phyloP scores from a whole-genome alignment of 2,888 invertebrate genomes.

The Antheraea yamamai region DNA sequence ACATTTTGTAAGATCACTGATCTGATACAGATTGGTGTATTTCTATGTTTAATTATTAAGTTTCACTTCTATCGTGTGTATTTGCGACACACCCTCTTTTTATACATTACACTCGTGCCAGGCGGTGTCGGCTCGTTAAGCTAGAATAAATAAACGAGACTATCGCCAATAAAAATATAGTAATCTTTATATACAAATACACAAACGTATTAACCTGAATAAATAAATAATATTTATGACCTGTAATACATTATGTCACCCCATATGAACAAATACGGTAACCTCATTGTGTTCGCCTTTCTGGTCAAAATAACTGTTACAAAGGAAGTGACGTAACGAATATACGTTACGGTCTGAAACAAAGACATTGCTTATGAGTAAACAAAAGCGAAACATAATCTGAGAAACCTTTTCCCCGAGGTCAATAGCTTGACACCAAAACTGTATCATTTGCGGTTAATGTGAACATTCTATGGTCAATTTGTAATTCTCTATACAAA shows the following conservation, averaged over 20 bases:
- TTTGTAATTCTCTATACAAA: not conserved
- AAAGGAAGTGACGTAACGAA: constrained; percentile 11
- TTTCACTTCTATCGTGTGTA: no score
- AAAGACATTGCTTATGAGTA: constrained; percentile 12
- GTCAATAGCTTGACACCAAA: constrained; percentile 1
- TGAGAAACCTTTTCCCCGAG: not conserved
- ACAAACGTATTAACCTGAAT: not conserved
- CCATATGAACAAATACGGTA: constrained; percentile 2
- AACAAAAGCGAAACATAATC: constrained; percentile 10
- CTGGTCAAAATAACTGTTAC: not conserved
- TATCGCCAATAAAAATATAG: not conserved
- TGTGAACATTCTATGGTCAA: not conserved
- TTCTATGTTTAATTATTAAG: no score
- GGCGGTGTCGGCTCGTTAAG: no score
- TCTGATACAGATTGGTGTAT: no score
- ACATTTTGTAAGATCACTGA: no score
- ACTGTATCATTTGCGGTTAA: not conserved
- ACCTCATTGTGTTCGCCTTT: not conserved
- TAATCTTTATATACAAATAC: not conserved
- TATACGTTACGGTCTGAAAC: constrained; percentile 5
- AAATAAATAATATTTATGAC: not conserved
- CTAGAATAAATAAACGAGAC: no score
- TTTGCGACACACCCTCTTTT: no score
- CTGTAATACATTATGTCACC: not conserved
- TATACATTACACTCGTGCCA: no score